Base-by-base conservation (phyloP, 2,113 vertebrate genomes). In the Daphoenositta chrysoptera region DNA sequence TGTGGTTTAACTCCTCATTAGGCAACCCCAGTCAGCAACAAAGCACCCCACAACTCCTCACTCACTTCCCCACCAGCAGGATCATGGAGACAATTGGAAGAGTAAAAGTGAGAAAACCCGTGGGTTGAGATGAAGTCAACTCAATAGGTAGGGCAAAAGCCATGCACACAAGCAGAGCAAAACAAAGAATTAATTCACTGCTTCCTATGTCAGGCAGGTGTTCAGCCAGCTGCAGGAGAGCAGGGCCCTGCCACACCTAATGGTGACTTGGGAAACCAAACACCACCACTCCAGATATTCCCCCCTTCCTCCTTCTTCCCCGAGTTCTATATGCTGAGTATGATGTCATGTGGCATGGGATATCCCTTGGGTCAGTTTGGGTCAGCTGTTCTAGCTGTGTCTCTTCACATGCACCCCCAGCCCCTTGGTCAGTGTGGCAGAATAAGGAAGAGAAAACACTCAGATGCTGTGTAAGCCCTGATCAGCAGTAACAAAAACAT, bases 1-100 rank as follows among this genome's bases (percentile, higher is more conserved):
- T 0, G 0, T 26, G 11, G 17, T 42, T 47, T 48, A 79, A 79
- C 1, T 11, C 30, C 16, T 17, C 18, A 48, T 21, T 14, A 42
- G 50, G 14, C 5, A 57, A 64, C 2, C 13, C 14, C 17, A 56
- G 42, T 35, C 21, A 87, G 65, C 27, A 47, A 48, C 11, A 35
- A 56, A 40, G 24, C 11, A 56, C 7, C 11, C 22, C 42, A 48
- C 4, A 79, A 31, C 35, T 40, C 20, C 30, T 63, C 26, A 26
- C 24, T 61, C 56, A 47, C 15, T 56, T 40, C 9, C 26, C 15
- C 8, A 22, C 15, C 21, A 35, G 21, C 35, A 57, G 35, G 31
- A 31, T 37, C 31, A 22, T 8, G 11, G 35, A 64, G 21, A 42
- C 14, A 50, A 42, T 2, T 50, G 21, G 30, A 71, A 54, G 30